phyloP scores from a whole-genome alignment of 2,888 invertebrate species.

The Leptothorax acervorum region DNA sequence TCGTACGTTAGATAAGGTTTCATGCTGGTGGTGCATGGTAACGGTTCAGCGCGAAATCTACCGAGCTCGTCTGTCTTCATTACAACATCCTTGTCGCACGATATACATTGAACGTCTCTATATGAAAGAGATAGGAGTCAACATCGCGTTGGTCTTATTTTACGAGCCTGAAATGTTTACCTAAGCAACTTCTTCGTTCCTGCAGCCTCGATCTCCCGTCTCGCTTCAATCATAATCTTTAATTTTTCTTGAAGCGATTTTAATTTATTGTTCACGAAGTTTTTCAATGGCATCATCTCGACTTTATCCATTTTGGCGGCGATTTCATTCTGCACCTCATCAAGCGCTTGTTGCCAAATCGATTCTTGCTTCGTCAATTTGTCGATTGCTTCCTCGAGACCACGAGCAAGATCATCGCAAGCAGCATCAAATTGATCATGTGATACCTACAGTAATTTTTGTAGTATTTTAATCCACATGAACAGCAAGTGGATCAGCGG shows the following conservation, averaged over 20 bases:
- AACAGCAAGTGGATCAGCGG: neutral
- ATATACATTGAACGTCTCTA: conserved; percentile 91
- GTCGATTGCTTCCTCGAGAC: conserved; percentile 88
- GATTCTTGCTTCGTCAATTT: conserved; percentile 89
- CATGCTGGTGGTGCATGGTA: conserved; percentile 88
- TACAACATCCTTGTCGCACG: conserved; percentile 91
- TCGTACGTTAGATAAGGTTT: conserved; percentile 92
- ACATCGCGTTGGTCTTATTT: neutral
- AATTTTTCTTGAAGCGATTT: conserved; percentile 88
- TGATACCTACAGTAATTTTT: conserved; percentile 84
- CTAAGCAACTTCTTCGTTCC: conserved; percentile 90
- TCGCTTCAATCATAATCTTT: conserved; percentile 87
- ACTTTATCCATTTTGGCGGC: conserved; percentile 89
- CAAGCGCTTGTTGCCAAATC: conserved; percentile 89
- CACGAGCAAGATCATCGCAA: conserved; percentile 89
- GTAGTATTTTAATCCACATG: neutral
- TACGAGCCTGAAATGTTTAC: conserved; percentile 79
- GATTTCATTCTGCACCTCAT: conserved; percentile 89
- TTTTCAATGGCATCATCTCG: conserved; percentile 89
- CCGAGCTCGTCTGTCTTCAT: conserved; percentile 89
- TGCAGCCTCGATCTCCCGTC: conserved; percentile 90
- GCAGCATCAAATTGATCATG: conserved; percentile 90
- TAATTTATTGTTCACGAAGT: conserved; percentile 89
- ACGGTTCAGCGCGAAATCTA: conserved; percentile 86
- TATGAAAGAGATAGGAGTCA: conserved; percentile 40